phyloP scores from a whole-genome alignment of 1,140 invertebrate genomes.

The Drosophila bipectinata region DNA sequence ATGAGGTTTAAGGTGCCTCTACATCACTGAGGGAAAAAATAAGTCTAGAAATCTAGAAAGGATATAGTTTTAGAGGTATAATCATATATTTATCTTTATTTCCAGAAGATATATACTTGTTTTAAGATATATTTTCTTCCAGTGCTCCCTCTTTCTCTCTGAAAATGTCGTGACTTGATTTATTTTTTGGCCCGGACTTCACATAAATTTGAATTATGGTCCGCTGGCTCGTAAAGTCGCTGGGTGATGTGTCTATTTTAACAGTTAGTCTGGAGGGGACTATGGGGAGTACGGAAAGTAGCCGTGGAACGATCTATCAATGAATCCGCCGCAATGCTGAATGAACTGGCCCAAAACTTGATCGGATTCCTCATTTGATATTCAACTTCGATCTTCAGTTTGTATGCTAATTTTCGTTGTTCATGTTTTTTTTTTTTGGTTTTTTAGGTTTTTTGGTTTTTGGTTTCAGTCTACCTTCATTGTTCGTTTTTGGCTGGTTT shows the following conservation, averaged over 20 bases:
- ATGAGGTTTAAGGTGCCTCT: neutral
- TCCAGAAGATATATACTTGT: neutral
- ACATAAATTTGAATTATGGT: constrained; percentile 56
- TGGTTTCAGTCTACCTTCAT: constrained; percentile 39
- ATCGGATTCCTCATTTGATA: constrained; percentile 62
- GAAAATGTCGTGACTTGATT: constrained; percentile 47
- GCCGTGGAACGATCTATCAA: constrained; percentile 64
- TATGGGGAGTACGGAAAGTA: constrained; percentile 1
- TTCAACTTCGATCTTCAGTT: constrained; percentile 62
- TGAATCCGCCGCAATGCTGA: constrained; percentile 63
- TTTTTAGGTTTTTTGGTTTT: constrained; percentile 15
- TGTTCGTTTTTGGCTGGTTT: constrained; percentile 29
- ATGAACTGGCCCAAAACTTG: constrained; percentile 62
- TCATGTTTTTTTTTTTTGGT: constrained; percentile 5
- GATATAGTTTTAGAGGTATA: no score
- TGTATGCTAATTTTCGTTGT: constrained; percentile 67
- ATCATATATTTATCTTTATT: no score
- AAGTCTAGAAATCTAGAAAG: neutral
- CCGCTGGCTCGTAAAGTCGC: constrained; percentile 39
- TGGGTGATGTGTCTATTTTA: constrained; percentile 52
- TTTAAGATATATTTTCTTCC: constrained; percentile 6
- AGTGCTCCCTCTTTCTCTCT: constrained; percentile 14
- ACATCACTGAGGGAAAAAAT: constrained; percentile 26
- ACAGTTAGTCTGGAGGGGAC: constrained; percentile 34
- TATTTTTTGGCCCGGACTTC: constrained; percentile 49